phyloP scores from a whole-genome alignment of 2,113 vertebrate species.

The Trochalopteron elliotii region DNA sequence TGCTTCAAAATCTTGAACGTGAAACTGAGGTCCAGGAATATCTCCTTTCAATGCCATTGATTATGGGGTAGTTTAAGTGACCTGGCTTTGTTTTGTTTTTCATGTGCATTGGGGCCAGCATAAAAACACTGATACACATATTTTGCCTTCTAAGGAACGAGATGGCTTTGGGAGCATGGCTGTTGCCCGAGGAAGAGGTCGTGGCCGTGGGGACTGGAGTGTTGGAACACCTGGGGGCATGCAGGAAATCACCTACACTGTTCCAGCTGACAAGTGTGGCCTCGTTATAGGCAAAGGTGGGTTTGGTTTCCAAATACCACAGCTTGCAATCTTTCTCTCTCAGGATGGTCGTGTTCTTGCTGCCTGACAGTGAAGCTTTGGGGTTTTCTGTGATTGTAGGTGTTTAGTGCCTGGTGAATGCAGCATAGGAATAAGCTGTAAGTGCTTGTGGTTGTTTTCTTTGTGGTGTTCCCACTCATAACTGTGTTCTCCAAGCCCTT shows the following conservation, averaged over 20 bases:
- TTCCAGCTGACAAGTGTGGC: conserved; percentile 97
- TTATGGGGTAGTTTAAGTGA: neutral
- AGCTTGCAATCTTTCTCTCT: neutral
- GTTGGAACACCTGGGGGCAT: conserved; percentile 83
- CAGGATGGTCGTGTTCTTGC: neutral
- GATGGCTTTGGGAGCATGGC: conserved; percentile 88
- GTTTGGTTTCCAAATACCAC: neutral
- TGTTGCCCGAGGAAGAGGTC: conserved; percentile 76
- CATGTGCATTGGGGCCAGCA: neutral
- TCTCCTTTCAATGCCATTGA: neutral
- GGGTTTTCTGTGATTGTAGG: conserved; percentile 16
- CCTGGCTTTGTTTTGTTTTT: neutral
- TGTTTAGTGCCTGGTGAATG: neutral
- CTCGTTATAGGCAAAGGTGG: conserved; percentile 98
- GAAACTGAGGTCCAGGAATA: neutral
- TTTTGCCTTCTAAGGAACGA: conserved; percentile 81
- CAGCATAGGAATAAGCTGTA: neutral
- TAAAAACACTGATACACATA: neutral
- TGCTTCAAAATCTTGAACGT: neutral
- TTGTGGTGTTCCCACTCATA: conserved; percentile 31
- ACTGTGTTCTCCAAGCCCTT: conserved; percentile 41
- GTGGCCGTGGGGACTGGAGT: conserved; percentile 88
- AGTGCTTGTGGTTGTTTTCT: neutral
- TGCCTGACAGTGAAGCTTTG: neutral
- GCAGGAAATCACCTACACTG: conserved; percentile 95